These are phyloP conservation scores for Dermatemys mawii DNA, from an alignment of 2,113 vertebrate species.

Conservation along the genomic window DNA sequence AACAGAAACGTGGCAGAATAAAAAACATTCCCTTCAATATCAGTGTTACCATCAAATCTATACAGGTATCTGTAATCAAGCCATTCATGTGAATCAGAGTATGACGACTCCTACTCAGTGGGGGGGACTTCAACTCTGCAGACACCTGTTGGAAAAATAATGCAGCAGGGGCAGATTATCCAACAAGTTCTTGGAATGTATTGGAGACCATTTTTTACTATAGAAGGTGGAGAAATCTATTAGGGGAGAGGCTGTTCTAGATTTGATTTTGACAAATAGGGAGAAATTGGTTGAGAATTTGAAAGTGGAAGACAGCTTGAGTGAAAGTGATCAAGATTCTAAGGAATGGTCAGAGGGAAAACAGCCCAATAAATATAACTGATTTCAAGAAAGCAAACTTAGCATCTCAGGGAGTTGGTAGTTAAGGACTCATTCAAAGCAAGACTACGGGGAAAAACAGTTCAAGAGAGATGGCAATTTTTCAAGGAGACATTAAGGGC, in stretches of 20 bases:
- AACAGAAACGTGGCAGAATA: fast-evolving
- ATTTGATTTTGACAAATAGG: neutral
- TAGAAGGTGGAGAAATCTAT: neutral
- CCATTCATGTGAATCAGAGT: neutral
- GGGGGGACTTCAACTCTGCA: neutral
- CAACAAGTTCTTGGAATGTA: neutral
- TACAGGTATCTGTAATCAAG: fast-evolving
- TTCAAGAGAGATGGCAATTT: neutral
- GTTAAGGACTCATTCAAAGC: neutral
- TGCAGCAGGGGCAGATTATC: neutral
- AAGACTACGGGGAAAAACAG: neutral
- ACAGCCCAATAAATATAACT: too few species aligned
- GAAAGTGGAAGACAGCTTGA: too few species aligned
- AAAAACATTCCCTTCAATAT: fast-evolving
- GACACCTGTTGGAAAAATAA: neutral
- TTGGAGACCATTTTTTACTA: neutral
- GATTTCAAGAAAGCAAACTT: too few species aligned
- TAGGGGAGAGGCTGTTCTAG: neutral
- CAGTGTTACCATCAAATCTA: fast-evolving
- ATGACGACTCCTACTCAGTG: neutral
- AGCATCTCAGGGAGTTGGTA: too few species aligned
- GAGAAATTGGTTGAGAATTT: too few species aligned
- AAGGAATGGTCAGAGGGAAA: too few species aligned
- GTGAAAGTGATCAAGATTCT: too few species aligned
- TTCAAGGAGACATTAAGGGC: neutral